A percentile compares a stretch with the other conserved stretches of the same genome.
These are phyloP conservation scores for Glaucidium brasilianum DNA, from an alignment of 2,113 vertebrate species.

Conservation along the genomic window DNA sequence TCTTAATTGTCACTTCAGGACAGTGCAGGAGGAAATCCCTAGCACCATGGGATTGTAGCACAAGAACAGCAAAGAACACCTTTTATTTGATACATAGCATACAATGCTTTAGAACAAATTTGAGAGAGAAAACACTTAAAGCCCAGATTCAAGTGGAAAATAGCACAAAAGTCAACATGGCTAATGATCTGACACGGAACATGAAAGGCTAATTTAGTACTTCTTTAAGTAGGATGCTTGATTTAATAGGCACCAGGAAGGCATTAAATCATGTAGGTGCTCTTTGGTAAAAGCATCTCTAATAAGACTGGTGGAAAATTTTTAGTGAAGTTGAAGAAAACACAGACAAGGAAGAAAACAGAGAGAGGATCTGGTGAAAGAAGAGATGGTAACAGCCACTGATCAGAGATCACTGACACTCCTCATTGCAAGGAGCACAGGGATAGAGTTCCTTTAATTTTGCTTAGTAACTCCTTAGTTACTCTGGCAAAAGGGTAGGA, in stretches of 20 bases:
- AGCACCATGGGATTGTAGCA: background rate
- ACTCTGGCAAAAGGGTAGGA: background rate
- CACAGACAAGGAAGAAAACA: background rate
- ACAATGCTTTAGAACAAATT: background rate
- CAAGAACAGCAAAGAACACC: background rate
- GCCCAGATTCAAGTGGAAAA: background rate
- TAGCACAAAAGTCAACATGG: background rate
- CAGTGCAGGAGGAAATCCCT: background rate
- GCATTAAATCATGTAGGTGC: background rate
- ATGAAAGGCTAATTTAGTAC: background rate
- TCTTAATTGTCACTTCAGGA: background rate
- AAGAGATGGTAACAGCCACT: background rate
- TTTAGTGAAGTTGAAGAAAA: background rate
- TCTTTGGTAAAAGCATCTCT: background rate
- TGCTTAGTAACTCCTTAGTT: background rate
- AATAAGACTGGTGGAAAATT: background rate
- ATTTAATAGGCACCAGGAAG: background rate
- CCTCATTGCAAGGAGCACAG: background rate
- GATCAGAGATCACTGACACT: background rate
- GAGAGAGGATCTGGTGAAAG: background rate
- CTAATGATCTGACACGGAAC: slow-evolving; percentile 8
- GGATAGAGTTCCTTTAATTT: background rate
- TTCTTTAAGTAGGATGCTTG: background rate
- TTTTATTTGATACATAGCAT: background rate
- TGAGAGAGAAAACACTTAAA: background rate